Base-by-base conservation (phyloP, 2,113 vertebrate genomes). In the Nanorana parkeri region DNA sequence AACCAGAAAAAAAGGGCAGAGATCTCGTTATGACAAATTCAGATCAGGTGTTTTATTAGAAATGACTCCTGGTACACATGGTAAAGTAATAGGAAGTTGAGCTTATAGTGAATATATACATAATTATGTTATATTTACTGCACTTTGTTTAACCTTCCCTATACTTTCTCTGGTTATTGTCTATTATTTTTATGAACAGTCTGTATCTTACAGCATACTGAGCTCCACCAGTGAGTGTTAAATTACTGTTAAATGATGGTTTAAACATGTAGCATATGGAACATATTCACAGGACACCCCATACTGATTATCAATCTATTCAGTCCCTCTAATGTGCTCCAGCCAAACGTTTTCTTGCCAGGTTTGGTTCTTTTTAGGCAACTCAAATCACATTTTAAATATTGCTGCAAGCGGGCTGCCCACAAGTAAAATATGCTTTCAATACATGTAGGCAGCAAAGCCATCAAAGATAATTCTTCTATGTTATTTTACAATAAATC, bases 211-310 rank as follows among this genome's bases (percentile, higher is more conserved):
- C 65, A 60, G 32, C 65, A 23, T 73, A 76, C 19, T 60, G 72
- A 76, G 69, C 80, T 83, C 71, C 63, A 75, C 68, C 71, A 76
- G 55, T 58, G 61, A 75, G 80, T 68, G 71, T 76, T 83, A 76
- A 68, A 68, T 83, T 83, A 83, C 63, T 60, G 72, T 67, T 83
- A 83, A 83, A 83, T 76, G 80, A 83, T 83, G 69, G 28, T 58
- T 83, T 83, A 71, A 75, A 61, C 64, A 83, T 83, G 72, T 19
- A 36, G 11, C 80, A 83, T 83, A 68, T 83, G 71, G 72, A 83
- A 83, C 52, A 58, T 58, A 83, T 83, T 83, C 63, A 68, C n/a
- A 76, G 32, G 54, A 72, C 76, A 76, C 80, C 63, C 71, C 72
- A 76, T 83, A 67, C 80, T 60, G 80, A 83, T 83, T 66, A 76